Percentiles rank a stretch among this genome's conserved stretches.
Evolutionary conservation across 1,140 invertebrate species (phyloP).

Genomic region (Onthophagus taurus): DNA sequence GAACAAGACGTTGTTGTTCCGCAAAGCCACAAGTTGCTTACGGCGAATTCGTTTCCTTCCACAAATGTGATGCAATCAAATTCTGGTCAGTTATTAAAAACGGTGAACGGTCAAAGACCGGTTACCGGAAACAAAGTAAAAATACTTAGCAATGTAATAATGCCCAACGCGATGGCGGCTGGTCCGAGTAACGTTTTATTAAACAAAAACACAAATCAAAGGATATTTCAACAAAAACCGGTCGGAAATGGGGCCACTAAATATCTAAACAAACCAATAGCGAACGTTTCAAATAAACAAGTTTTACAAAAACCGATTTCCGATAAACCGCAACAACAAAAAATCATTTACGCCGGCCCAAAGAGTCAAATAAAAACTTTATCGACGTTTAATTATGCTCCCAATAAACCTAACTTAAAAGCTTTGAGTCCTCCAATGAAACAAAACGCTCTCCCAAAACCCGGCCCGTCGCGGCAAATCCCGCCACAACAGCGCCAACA

Average conservation of each 20-base stretch:
- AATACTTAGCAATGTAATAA: conserved; percentile 33
- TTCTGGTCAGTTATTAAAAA: conserved; percentile 17
- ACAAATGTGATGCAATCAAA: conserved; percentile 29
- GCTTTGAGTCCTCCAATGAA: conserved; percentile 29
- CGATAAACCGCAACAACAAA: conserved; percentile 10
- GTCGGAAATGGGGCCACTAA: conserved; percentile 19
- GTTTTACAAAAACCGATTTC: not conserved
- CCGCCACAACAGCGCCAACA: conserved; percentile 32
- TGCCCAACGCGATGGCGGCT: conserved; percentile 22
- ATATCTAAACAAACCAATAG: conserved; percentile 15
- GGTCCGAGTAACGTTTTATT: conserved; percentile 25
- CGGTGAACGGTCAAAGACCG: conserved; percentile 31
- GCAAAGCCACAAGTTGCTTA: conserved; percentile 33
- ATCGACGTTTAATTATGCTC: conserved; percentile 19
- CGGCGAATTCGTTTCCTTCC: conserved; percentile 30
- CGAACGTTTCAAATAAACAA: conserved; percentile 1
- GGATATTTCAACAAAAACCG: conserved; percentile 15
- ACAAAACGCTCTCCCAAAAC: too few species aligned
- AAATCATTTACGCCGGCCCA: conserved; percentile 24
- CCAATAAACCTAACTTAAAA: conserved; percentile 26
- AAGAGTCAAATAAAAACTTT: conserved; percentile 30
- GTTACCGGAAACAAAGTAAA: conserved; percentile 29
- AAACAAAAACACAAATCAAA: conserved; percentile 21
- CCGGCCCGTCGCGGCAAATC: conserved; percentile 30
- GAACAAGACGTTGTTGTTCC: conserved; percentile 20